Percentiles rank a stretch among this genome's conserved stretches.
Conservation (phyloP, 2,888 invertebrate genomes). For the Ectobius pallidus region DNA sequence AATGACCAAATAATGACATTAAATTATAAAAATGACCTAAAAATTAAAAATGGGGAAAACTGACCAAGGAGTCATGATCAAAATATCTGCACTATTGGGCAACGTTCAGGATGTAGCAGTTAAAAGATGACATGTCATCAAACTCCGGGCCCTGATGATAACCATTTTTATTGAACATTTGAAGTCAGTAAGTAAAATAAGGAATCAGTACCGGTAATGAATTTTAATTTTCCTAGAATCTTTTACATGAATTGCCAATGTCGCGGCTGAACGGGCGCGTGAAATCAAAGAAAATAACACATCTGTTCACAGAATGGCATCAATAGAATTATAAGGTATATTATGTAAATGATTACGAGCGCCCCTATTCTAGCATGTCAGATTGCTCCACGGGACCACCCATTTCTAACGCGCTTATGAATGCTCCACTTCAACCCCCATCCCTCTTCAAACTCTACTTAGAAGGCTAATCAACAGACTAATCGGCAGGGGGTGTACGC, state of each 20-base stretch:
- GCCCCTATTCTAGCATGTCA: not conserved
- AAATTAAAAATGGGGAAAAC: no score
- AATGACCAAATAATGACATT: no score
- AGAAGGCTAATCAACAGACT: slow-evolving; percentile 31
- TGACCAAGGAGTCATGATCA: no score
- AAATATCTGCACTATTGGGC: no score
- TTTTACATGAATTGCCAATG: not conserved
- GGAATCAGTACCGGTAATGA: no score
- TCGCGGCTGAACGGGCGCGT: not conserved
- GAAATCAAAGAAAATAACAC: not conserved
- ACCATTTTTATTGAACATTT: no score
- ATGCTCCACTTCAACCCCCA: slow-evolving; percentile 23
- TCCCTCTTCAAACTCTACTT: not conserved
- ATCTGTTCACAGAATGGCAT: not conserved
- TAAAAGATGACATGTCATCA: no score
- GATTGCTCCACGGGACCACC: not conserved
- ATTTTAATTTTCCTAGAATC: no score
- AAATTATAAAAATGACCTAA: no score
- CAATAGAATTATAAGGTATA: slow-evolving; percentile 22
- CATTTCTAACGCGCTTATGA: slow-evolving; percentile 29
- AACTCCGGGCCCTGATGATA: no score
- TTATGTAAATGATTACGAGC: slow-evolving; percentile 18
- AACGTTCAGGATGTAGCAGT: no score
- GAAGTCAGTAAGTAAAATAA: no score
- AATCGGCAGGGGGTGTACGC: slow-evolving; percentile 27